Evolutionary conservation across 2,797 vertebrate species (phyloP).

Genomic region (Perodicticus potto): DNA sequence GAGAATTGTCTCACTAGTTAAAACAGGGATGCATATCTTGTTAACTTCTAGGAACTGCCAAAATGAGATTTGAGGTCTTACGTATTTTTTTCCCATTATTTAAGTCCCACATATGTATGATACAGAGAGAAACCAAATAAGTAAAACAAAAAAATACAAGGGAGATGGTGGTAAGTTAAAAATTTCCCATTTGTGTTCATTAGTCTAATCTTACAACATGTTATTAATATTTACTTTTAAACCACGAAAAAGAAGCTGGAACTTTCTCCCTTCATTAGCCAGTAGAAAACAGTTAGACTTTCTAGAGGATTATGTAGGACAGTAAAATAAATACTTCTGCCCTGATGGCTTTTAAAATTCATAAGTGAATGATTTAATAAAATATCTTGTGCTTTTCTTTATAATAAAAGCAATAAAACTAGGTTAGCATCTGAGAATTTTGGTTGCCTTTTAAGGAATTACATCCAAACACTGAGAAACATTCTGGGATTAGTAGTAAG

Average conservation of each 20-base stretch:
- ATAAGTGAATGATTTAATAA: conserved; percentile 47
- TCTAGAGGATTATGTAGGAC: background rate
- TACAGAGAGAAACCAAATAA: conserved; percentile 26
- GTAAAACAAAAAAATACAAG: conserved; percentile 22
- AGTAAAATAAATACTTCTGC: conserved; percentile 60
- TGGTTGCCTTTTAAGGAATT: conserved; percentile 42
- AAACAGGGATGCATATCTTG: background rate
- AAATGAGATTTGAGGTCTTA: conserved; percentile 12
- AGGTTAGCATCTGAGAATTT: background rate
- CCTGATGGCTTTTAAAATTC: conserved; percentile 51
- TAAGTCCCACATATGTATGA: background rate
- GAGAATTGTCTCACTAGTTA: background rate
- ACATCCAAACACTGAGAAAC: conserved; percentile 22
- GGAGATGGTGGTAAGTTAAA: background rate
- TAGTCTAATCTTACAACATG: background rate
- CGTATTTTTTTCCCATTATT: background rate
- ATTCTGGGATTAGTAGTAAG: conserved; percentile 28
- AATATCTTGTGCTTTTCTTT: conserved; percentile 41
- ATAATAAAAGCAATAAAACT: conserved; percentile 50
- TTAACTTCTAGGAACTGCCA: conserved; percentile 20
- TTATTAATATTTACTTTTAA: conserved; percentile 62
- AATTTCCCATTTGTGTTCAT: background rate
- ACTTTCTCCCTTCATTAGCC: conserved; percentile 32
- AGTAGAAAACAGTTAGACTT: conserved; percentile 22
- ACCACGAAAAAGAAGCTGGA: conserved; percentile 47